Evolutionary conservation across 2,113 vertebrate species (phyloP).

Genomic region (Cyanoderma ruficeps): DNA sequence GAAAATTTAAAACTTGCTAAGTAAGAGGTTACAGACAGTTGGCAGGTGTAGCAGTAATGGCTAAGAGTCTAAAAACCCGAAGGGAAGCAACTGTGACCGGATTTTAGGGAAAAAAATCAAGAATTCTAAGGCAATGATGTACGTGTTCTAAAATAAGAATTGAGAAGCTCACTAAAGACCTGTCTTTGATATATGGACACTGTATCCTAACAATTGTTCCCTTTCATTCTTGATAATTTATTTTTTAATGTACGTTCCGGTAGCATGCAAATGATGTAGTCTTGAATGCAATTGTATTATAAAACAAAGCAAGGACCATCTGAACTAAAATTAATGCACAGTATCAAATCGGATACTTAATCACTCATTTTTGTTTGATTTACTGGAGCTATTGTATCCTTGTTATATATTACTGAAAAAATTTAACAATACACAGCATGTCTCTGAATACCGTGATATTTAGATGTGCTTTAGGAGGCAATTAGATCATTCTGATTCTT

Average conservation of each 20-base stretch:
- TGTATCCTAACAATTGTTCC: conserved; percentile 8
- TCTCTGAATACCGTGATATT: conserved; percentile 34
- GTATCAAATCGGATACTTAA: conserved; percentile 56
- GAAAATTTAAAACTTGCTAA: conserved; percentile 15
- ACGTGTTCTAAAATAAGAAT: conserved; percentile 21
- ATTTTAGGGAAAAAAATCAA: conserved; percentile 15
- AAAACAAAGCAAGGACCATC: conserved; percentile 12
- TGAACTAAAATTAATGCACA: conserved; percentile 47
- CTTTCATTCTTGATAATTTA: conserved; percentile 54
- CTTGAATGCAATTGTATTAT: background rate
- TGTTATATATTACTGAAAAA: conserved; percentile 66
- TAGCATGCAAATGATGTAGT: conserved; percentile 47
- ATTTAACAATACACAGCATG: conserved; percentile 59
- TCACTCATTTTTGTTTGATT: conserved; percentile 73
- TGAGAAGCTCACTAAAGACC: background rate
- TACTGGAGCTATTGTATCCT: conserved; percentile 71
- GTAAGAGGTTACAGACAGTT: conserved; percentile 2
- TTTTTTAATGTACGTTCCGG: conserved; percentile 55
- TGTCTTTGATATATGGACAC: conserved; percentile 58
- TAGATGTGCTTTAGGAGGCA: conserved; percentile 60
- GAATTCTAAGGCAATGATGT: conserved; percentile 2
- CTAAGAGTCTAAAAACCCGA: background rate
- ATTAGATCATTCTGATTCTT: conserved; percentile 63
- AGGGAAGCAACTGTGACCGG: background rate
- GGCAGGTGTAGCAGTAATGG: background rate